Percentiles rank a stretch among this genome's conserved stretches.
Evolutionary conservation across 2,797 vertebrate genomes (phyloP).

Genomic region (Chrysolophus pictus): DNA sequence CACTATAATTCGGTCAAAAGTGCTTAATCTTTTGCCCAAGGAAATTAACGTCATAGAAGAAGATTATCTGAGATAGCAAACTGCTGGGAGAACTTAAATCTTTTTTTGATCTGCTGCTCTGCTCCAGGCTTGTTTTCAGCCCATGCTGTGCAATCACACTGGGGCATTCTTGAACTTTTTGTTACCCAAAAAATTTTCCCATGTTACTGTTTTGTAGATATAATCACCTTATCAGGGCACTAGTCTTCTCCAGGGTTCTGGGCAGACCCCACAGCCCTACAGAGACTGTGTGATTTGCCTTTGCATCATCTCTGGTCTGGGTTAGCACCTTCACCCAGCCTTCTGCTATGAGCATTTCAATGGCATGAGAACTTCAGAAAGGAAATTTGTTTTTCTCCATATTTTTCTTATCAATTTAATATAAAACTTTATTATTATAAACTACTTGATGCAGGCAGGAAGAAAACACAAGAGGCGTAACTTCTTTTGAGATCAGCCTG

Average conservation of each 20-base stretch:
- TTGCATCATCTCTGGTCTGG: neutral
- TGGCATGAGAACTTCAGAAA: neutral
- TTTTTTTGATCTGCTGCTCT: conserved; percentile 21
- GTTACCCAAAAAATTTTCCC: neutral
- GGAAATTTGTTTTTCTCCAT: neutral
- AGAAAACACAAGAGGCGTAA: neutral
- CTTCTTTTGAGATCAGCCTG: neutral
- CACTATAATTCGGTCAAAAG: conserved; percentile 19
- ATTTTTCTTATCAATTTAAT: neutral
- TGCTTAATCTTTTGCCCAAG: conserved; percentile 13
- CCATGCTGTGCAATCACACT: neutral
- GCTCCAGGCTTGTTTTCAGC: neutral
- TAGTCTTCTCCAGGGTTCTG: neutral
- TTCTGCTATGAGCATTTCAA: neutral
- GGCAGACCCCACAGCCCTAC: neutral
- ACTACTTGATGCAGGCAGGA: neutral
- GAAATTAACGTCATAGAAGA: conserved; percentile 30
- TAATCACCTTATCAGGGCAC: neutral
- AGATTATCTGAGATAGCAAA: conserved; percentile 29
- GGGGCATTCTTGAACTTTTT: neutral
- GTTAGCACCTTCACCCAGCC: neutral
- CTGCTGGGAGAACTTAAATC: neutral
- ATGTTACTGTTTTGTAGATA: neutral
- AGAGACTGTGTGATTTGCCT: neutral
- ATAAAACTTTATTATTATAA: neutral